Evolutionary conservation across 2,113 vertebrate species (phyloP).

Genomic region (Ochotona curzoniae): DNA sequence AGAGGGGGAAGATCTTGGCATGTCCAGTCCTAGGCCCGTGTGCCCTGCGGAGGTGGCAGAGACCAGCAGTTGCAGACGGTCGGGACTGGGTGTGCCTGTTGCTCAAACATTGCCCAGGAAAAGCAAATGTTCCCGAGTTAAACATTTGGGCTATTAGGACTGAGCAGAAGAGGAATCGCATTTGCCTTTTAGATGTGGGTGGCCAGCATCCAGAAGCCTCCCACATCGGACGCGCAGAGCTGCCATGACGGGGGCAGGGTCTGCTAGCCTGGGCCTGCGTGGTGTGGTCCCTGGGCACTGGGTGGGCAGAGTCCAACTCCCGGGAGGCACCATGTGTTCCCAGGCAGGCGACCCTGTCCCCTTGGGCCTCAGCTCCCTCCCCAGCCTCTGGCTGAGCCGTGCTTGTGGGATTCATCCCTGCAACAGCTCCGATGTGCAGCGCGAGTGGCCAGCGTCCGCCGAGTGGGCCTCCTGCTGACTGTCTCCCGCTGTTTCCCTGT

Average conservation of each 20-base stretch:
- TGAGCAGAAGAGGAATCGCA: constrained; percentile 65
- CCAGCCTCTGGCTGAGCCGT: neutral
- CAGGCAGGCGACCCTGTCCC: neutral
- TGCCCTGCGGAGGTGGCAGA: accelerated
- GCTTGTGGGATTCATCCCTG: too few relatives aligned
- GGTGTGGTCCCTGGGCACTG: neutral
- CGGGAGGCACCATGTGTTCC: neutral
- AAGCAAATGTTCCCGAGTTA: constrained; percentile 72
- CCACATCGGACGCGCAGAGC: neutral
- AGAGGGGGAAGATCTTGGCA: accelerated
- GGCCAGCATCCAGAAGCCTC: neutral
- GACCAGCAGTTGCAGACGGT: neutral
- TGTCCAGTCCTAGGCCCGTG: neutral
- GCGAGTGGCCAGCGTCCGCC: too few relatives aligned
- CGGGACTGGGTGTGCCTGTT: constrained; percentile 62
- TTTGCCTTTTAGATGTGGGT: constrained; percentile 71
- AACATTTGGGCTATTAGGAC: constrained; percentile 77
- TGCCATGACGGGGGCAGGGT: accelerated
- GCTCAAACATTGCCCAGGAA: constrained; percentile 74
- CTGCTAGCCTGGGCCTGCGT: too few relatives aligned
- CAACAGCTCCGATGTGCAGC: accelerated
- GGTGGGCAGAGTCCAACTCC: too few relatives aligned
- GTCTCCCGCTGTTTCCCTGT: neutral
- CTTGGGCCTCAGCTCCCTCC: accelerated
- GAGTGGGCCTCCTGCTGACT: neutral